Evolutionary conservation across 2,888 invertebrate genomes (phyloP), one percentile per base, ranked within the genome.

Genomic region (Clusia tigrina): DNA sequence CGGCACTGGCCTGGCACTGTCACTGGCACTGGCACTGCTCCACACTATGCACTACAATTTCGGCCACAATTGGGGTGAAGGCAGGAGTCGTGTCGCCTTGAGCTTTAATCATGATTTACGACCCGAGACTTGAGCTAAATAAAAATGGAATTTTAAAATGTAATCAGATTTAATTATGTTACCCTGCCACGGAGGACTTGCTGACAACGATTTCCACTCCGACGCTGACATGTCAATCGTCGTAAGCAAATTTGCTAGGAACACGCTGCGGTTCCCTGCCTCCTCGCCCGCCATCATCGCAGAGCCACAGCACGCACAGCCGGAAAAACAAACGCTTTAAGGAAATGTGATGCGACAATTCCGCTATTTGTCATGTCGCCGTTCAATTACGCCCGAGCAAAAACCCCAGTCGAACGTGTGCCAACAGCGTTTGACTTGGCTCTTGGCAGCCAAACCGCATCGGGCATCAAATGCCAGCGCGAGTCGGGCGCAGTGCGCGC

Each of bases 91-190:
- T 75, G 77, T 74, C 77, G 74, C 79, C 77, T 70, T 67, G 71
- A 75, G 79, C 78, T 74, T 76, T 78, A 79, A 78, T 78, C 78
- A 79, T 79, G 78, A 78, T 79, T 78, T 78, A 79, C 77, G 77
- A 77, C 73, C 68, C 60, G 63, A 67, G 68, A 71, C 69, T 67
- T 69, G 76, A 73, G 74, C 73, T 77, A 77, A 78, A 79, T 77
- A 74, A 74, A 78, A 78, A 78, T 78, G 78, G 74, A 77, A 78
- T 77, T 78, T 78, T 75, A 75, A 78, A 79, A 74, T 76, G 76
- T 73, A 78, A 78, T 79, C 78, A 72, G 76, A 79, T 79, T 79
- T 77, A 78, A 78, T 78, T 76, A 78, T 74, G 72, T 76, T 55
- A 37, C 18, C 22, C 38, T 37, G 17, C 38, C 32, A 22, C 22